Base-by-base conservation (phyloP, 2,888 invertebrate genomes). In the Sceliomorpha sp. region DNA sequence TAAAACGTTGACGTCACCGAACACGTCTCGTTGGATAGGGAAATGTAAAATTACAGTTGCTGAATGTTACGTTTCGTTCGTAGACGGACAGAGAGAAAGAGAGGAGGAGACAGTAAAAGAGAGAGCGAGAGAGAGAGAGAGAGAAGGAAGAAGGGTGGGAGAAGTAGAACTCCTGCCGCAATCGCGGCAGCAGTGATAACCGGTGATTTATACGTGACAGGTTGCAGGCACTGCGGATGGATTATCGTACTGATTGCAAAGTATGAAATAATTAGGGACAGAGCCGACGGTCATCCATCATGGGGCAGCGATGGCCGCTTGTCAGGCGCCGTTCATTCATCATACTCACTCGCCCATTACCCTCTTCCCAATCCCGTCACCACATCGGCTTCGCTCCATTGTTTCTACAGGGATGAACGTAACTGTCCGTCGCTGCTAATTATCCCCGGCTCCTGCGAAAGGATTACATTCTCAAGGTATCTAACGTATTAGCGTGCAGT, bases 181-280 rank as follows among this genome's bases (percentile, higher is more conserved):
- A 53, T 58, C 53, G 50, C 53, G 39, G 48, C 55, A 67, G 56
- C 42, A 69, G 70, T 75, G 78, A 80, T 78, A 77, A 76, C 74
- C 64, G 59, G 70, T 87, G 86, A 87, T 86, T 87, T 86, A 88
- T 87, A 82, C 78, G 76, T 80, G 86, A 86, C 86, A 84, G 82
- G 83, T 80, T 76, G 81, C 77, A 80, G 83, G 81, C 79, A 80
- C 77, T 75, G 77, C 77, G 81, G 81, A 87, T 86, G 85, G 87
- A 87, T 87, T 87, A 87, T 86, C 87, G 82, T 85, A 83, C 86
- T 83, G 88, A 87, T 88, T 86, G 87, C 86, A 86, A 88, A 87
- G 88, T 88, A 88, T 88, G 87, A 88, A 88, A 88, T 88, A 88
- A 88, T 88, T 88, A 88, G 87, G 84, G 86, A 83, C 83, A 78